Percentiles rank a stretch among this genome's conserved stretches.
Evolutionary conservation across 92 coral and sea anemone species (phyloP).

Genomic region (Phenganax stokvisi): DNA sequence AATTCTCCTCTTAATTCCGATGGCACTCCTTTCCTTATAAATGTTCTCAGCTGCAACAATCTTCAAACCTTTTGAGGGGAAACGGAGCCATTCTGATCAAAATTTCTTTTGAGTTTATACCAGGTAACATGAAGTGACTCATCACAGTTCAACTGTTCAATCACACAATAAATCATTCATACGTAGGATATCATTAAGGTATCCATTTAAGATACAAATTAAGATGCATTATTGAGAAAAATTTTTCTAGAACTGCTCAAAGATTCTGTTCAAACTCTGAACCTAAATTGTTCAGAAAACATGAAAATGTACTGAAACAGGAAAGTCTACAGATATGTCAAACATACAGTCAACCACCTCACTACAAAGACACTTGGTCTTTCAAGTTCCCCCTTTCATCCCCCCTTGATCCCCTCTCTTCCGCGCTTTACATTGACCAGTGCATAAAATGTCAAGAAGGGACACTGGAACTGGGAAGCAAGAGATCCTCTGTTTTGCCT

Average conservation of each 20-base stretch:
- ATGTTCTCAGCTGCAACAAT: conserved; percentile 56
- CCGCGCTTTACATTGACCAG: no score
- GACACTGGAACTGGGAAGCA: no score
- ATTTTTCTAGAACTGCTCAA: no score
- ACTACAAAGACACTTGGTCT: neutral
- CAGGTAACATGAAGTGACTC: neutral
- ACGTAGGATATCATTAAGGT: no score
- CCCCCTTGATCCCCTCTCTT: neutral
- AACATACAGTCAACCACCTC: neutral
- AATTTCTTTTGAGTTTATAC: conserved; percentile 16
- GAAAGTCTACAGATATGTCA: neutral
- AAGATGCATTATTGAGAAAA: no score
- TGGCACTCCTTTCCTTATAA: conserved; percentile 74
- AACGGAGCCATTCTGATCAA: conserved; percentile 23
- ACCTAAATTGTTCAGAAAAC: no score
- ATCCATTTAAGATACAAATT: neutral
- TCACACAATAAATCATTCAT: neutral
- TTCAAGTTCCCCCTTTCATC: neutral
- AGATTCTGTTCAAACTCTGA: no score
- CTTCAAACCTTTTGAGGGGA: conserved; percentile 29
- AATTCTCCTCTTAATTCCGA: conserved; percentile 58
- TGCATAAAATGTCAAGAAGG: no score
- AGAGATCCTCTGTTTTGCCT: no score
- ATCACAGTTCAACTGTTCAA: conserved; percentile 6
- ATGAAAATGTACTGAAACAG: neutral